These are phyloP conservation scores for Epinotia brunnichana DNA, from an alignment of 2,888 invertebrate genomes.

Conservation along the genomic window DNA sequence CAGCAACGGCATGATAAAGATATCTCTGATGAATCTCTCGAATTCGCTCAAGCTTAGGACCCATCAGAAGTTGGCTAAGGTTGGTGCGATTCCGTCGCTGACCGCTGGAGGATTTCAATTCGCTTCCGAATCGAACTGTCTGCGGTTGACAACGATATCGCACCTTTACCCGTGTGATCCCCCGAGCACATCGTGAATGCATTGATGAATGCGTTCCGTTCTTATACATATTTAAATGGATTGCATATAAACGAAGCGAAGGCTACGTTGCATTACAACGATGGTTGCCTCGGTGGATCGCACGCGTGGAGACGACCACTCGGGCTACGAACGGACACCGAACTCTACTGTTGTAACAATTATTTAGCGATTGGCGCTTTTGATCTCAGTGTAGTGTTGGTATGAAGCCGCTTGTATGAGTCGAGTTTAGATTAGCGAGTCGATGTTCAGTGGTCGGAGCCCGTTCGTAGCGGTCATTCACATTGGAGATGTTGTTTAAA, in stretches of 20 bases:
- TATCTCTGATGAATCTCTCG: neutral
- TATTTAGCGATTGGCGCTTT: constrained; percentile 40
- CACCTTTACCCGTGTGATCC: constrained; percentile 18
- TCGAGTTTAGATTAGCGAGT: constrained; percentile 32
- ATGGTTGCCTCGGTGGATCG: neutral
- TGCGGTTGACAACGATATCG: constrained; percentile 14
- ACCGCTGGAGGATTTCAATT: neutral
- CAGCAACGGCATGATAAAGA: neutral
- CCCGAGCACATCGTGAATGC: neutral
- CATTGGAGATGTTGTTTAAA: constrained; percentile 5
- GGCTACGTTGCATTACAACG: neutral
- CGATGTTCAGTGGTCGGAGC: constrained; percentile 30
- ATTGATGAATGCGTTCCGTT: neutral
- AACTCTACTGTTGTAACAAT: constrained; percentile 51
- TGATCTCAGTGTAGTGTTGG: constrained; percentile 28
- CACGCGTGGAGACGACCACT: constrained; percentile 63
- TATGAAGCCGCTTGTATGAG: constrained; percentile 20
- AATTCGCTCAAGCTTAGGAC: neutral
- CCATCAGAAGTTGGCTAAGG: neutral
- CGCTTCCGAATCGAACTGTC: neutral
- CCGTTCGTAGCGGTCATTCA: constrained; percentile 20
- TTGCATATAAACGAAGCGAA: neutral
- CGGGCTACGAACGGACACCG: constrained; percentile 28
- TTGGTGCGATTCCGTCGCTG: neutral
- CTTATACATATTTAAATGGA: neutral